Evolutionary conservation across 2,113 vertebrate species (phyloP).

Genomic region (Thunnus thynnus): DNA sequence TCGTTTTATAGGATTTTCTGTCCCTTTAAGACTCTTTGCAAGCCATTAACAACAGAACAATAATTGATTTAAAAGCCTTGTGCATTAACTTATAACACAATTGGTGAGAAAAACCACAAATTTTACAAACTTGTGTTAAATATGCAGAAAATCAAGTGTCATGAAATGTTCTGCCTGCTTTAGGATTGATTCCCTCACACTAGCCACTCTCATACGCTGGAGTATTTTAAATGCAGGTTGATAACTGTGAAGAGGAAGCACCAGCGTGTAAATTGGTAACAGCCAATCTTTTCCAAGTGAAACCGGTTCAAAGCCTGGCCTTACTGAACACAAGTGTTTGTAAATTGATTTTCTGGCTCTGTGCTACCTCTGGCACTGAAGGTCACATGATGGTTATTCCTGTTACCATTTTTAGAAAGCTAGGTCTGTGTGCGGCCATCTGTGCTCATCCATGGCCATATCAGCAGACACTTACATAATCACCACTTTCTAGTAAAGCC

Average conservation of each 20-base stretch:
- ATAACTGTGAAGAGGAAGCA: slow-evolving; percentile 12
- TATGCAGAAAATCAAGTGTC: too few species aligned
- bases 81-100: too few species aligned
- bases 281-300: not conserved
- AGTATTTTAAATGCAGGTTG: slow-evolving; percentile 1
- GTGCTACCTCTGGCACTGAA: slow-evolving; percentile 24
- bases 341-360: slow-evolving; percentile 52
- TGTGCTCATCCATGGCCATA: not conserved
- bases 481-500: slow-evolving; percentile 6
- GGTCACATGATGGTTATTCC: slow-evolving; percentile 49
- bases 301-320: slow-evolving; percentile 19
- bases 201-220: not conserved
- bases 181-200: not conserved
- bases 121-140: too few species aligned
- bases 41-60: too few species aligned
- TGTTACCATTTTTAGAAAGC: slow-evolving; percentile 61
- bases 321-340: not conserved
- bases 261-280: slow-evolving; percentile 4
- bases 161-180: not conserved
- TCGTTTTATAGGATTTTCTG: too few species aligned
- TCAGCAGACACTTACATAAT: slow-evolving; percentile 48
- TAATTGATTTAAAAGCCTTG: too few species aligned
- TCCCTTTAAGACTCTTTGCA: too few species aligned
- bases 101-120: too few species aligned
- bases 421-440: not conserved